Percentiles rank a stretch among this genome's conserved stretches.
Evolutionary conservation across 2,888 invertebrate genomes (phyloP).

Genomic region (Didymodactylos carnosus): DNA sequence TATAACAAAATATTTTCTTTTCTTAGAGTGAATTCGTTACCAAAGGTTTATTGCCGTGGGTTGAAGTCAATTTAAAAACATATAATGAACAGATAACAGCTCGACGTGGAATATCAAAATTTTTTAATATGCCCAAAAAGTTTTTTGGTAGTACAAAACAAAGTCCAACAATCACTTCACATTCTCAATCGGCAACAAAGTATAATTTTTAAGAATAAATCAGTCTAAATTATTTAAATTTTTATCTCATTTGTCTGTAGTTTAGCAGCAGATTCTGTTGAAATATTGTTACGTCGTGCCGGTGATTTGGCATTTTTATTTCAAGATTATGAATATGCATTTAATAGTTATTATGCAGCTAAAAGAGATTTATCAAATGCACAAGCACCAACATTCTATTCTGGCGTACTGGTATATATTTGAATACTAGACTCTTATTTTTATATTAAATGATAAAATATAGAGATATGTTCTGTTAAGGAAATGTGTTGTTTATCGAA

Average conservation of each 20-base stretch:
- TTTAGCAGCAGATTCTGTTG: conserved; percentile 44
- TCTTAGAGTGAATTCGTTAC: conserved; percentile 60
- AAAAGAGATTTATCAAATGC: conserved; percentile 50
- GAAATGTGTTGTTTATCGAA: conserved; percentile 85
- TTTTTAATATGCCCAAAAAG: conserved; percentile 76
- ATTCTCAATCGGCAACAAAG: too few species aligned
- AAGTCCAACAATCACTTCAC: conserved; percentile 15
- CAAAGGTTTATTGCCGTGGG: conserved; percentile 66
- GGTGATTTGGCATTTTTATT: conserved; percentile 91
- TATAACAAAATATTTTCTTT: neutral
- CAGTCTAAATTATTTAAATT: too few species aligned
- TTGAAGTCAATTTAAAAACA: conserved; percentile 64
- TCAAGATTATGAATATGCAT: conserved; percentile 72
- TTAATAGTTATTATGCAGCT: conserved; percentile 80
- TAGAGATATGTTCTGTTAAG: conserved; percentile 19
- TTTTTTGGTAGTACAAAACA: conserved; percentile 64
- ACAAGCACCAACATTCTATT: conserved; percentile 40
- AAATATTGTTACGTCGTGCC: conserved; percentile 70
- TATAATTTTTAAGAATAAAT: too few species aligned
- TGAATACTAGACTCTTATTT: too few species aligned
- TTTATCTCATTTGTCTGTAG: conserved; percentile 17
- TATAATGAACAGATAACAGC: conserved; percentile 37
- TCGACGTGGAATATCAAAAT: conserved; percentile 68
- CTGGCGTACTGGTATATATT: conserved; percentile 53
- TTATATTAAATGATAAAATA: too few species aligned